phyloP scores from a whole-genome alignment of 2,113 vertebrate species.

The Camelus dromedarius region DNA sequence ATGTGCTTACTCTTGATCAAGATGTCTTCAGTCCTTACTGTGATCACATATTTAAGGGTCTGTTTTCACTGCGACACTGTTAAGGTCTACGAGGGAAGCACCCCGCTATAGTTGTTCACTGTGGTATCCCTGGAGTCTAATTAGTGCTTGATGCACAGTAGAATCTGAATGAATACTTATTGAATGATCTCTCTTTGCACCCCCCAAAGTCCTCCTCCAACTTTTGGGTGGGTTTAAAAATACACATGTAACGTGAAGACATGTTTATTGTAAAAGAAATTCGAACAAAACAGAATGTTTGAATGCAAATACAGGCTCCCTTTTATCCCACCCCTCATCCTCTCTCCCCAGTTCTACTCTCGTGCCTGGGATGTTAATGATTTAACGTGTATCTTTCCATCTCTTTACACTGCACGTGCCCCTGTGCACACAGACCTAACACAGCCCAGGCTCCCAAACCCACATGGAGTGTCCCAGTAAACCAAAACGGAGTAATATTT shows the following conservation, averaged over 20 bases:
- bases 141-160: neutral
- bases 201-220: neutral
- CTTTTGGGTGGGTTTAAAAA: neutral
- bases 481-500: neutral
- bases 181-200: neutral
- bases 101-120: neutral
- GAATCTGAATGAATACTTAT: neutral
- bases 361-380: neutral
- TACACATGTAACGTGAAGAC: neutral
- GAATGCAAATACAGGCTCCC: neutral
- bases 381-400: neutral
- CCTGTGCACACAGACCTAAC: neutral
- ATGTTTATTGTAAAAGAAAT: slow-evolving; percentile 9
- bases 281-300: neutral
- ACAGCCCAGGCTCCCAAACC: neutral
- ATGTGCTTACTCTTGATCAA: neutral
- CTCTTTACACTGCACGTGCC: neutral
- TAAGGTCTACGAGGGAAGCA: neutral
- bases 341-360: neutral
- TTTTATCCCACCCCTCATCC: neutral
- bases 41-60: neutral
- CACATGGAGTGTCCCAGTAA: neutral
- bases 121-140: neutral
- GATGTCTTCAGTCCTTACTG: neutral
- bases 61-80: neutral